Evolutionary conservation across 1,140 invertebrate genomes (phyloP).

Genomic region (Plutomurus gul): DNA sequence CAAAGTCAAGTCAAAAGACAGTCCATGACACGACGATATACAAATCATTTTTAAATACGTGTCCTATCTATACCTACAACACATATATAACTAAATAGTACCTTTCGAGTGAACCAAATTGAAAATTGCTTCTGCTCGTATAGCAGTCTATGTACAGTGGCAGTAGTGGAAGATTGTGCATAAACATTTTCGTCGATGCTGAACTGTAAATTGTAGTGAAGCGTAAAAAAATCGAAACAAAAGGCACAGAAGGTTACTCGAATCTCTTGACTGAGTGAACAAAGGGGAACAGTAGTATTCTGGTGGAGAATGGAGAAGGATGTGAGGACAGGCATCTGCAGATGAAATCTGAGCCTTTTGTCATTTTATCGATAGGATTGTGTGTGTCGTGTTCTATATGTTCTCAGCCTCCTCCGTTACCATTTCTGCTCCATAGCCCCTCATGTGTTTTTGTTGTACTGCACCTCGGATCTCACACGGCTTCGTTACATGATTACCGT

Average conservation of each 20-base stretch:
- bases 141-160: neutral
- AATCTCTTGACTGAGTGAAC: constrained; percentile 10
- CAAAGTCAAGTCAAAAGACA: too few relatives aligned
- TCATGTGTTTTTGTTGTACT: too few relatives aligned
- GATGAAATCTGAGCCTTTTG: constrained; percentile 22
- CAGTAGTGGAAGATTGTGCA: neutral
- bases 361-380: neutral
- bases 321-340: neutral
- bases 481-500: too few relatives aligned
- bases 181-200: neutral
- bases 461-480: too few relatives aligned
- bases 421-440: neutral
- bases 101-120: too few relatives aligned
- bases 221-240: constrained; percentile 6
- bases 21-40: too few relatives aligned
- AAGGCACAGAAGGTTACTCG: neutral
- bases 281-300: neutral
- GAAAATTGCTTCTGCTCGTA: too few relatives aligned
- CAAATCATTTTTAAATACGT: too few relatives aligned
- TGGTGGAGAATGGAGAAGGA: neutral
- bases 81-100: too few relatives aligned
- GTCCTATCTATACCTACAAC: too few relatives aligned
- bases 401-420: neutral
- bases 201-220: constrained; percentile 18
- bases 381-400: neutral